A percentile compares a stretch with the other conserved stretches of the same genome.
Conservation (phyloP, 2,888 invertebrate species). For the Endomychus coccineus region DNA sequence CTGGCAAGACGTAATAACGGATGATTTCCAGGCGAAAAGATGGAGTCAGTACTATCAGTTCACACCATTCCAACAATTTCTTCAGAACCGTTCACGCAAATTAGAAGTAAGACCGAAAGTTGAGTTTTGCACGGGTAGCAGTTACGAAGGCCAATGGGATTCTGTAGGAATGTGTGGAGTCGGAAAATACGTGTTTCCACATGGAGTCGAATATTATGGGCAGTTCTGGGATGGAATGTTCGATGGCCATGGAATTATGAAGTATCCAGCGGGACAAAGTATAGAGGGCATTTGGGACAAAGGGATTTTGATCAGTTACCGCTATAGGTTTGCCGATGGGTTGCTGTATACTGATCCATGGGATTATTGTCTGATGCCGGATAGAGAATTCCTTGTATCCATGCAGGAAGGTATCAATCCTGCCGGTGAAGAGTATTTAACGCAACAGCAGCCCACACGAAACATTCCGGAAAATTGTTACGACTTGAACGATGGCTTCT, state of each 20-base stretch:
- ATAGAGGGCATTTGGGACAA: conserved; percentile 57
- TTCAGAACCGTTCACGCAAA: no score
- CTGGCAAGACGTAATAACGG: no score
- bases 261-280: conserved; percentile 54
- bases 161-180: conserved; percentile 53
- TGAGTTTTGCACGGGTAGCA: conserved; percentile 46
- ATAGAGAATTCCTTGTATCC: conserved; percentile 51
- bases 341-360: no score
- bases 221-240: conserved; percentile 61
- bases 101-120: no score
- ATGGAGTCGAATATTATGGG: conserved; percentile 57
- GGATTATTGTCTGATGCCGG: conserved; percentile 59
- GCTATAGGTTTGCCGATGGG: no score
- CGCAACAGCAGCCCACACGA: conserved; percentile 52
- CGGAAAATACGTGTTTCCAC: conserved; percentile 53
- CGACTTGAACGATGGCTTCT: conserved; percentile 69
- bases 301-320: no score
- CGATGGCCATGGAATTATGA: conserved; percentile 58
- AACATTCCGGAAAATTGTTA: conserved; percentile 56
- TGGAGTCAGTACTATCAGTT: no score
- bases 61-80: no score
- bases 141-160: conserved; percentile 55
- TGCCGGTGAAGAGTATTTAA: conserved; percentile 55
- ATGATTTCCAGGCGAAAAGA: no score
- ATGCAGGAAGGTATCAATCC: conserved; percentile 54